phyloP scores from a whole-genome alignment of 2,888 invertebrate genomes.

The Catonia carolina region DNA sequence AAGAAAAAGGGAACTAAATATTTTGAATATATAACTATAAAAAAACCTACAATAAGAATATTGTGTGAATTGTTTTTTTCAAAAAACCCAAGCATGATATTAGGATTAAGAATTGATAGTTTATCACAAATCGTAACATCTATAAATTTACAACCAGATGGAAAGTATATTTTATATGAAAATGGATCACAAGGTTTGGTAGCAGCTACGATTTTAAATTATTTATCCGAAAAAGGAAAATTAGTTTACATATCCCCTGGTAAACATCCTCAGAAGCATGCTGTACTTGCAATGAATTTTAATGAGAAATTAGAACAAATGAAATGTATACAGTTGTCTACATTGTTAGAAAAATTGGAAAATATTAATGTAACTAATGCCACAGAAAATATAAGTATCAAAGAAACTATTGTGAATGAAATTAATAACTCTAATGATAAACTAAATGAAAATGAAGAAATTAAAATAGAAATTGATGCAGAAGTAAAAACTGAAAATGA shows the following conservation, averaged over 20 bases:
- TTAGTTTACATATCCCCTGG: slow-evolving; percentile 74
- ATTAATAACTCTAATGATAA: slow-evolving; percentile 15
- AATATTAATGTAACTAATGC: not conserved
- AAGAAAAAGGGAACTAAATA: slow-evolving; percentile 94
- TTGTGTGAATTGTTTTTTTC: slow-evolving; percentile 78
- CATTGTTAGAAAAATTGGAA: slow-evolving; percentile 27
- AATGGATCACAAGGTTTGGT: slow-evolving; percentile 81
- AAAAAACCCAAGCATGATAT: slow-evolving; percentile 66
- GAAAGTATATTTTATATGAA: slow-evolving; percentile 71
- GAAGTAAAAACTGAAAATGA: not conserved
- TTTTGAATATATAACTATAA: slow-evolving; percentile 70
- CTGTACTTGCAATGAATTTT: slow-evolving; percentile 74
- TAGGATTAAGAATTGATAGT: slow-evolving; percentile 77
- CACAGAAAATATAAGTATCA: not conserved
- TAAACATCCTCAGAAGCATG: slow-evolving; percentile 70
- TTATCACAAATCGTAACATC: slow-evolving; percentile 80
- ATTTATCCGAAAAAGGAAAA: slow-evolving; percentile 59
- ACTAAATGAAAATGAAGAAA: not conserved
- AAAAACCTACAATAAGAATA: slow-evolving; percentile 73
- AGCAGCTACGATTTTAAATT: slow-evolving; percentile 73
- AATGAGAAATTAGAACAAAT: slow-evolving; percentile 59
- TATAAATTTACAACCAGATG: slow-evolving; percentile 68
- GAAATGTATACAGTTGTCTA: slow-evolving; percentile 59
- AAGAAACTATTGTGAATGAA: not conserved
- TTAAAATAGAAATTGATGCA: not conserved